A percentile compares a stretch with the other conserved stretches of the same genome.
phyloP scores from a whole-genome alignment of 1,140 invertebrate genomes.

The Helicoverpa armigera region DNA sequence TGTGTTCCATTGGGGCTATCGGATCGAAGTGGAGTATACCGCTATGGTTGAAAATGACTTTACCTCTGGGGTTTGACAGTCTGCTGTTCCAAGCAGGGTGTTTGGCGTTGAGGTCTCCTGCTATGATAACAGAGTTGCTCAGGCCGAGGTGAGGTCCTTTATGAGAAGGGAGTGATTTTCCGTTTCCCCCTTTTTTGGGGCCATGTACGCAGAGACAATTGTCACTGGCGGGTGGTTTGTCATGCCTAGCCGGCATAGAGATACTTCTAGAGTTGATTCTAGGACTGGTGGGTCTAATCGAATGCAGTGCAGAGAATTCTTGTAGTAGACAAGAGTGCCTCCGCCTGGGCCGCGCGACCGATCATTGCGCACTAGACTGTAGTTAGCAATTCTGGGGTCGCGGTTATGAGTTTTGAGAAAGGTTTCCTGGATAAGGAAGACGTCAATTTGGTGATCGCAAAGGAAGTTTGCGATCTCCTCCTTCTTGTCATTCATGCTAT shows the following conservation, averaged over 20 bases:
- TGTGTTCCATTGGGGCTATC: no score
- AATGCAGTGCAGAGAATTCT: background rate
- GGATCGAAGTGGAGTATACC: no score
- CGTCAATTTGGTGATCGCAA: background rate
- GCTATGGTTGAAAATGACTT: no score
- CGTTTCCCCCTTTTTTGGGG: no score
- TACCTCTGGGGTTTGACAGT: no score
- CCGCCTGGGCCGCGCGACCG: background rate
- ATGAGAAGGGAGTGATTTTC: no score
- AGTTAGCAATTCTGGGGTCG: background rate
- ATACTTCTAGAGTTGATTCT: background rate
- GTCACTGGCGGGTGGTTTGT: no score
- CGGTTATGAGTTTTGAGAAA: background rate
- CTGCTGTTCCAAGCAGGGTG: no score
- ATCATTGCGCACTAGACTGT: background rate
- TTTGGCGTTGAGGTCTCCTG: no score
- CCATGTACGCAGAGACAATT: no score
- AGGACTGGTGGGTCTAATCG: background rate
- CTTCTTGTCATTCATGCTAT: background rate
- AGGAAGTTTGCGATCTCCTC: background rate
- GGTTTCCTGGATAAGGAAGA: background rate
- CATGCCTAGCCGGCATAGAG: background rate
- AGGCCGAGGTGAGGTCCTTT: no score
- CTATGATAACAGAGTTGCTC: no score
- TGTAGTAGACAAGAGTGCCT: background rate